A percentile compares a stretch with the other conserved stretches of the same genome.
phyloP scores from a whole-genome alignment of 2,113 vertebrate species.

The Cebus imitator region DNA sequence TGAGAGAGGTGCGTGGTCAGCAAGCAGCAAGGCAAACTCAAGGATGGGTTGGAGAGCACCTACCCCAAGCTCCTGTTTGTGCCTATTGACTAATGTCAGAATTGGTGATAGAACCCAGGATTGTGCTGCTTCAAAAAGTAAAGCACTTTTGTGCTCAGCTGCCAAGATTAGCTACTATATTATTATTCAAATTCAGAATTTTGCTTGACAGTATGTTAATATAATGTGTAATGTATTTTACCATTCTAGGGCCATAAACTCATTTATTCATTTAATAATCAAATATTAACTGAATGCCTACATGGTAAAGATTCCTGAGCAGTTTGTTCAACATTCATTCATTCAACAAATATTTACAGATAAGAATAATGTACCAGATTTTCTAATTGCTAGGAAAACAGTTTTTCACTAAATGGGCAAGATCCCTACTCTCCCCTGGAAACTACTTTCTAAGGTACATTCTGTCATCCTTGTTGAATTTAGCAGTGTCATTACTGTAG shows the following conservation, averaged over 20 bases:
- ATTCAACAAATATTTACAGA: not conserved
- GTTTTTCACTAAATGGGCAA: not conserved
- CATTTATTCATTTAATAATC: constrained; percentile 30
- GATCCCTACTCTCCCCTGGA: not conserved
- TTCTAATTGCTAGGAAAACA: not conserved
- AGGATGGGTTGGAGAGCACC: not conserved
- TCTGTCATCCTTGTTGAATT: not conserved
- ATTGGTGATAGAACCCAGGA: not conserved
- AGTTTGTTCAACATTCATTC: not conserved
- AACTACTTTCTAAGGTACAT: not conserved
- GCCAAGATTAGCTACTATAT: not conserved
- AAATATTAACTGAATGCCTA: not conserved
- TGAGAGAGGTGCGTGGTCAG: not conserved
- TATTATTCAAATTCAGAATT: not conserved
- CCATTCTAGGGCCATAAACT: not conserved
- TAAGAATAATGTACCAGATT: not conserved
- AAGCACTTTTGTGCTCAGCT: not conserved
- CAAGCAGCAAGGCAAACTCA: not conserved
- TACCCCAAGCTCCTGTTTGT: not conserved
- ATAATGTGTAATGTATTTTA: not conserved
- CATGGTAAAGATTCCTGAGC: not conserved
- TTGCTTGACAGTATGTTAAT: not conserved
- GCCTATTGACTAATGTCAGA: not conserved
- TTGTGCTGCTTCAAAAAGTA: not conserved
- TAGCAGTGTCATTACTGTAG: not conserved